phyloP scores from a whole-genome alignment of 2,113 vertebrate species.

The Aegotheles bennettii region DNA sequence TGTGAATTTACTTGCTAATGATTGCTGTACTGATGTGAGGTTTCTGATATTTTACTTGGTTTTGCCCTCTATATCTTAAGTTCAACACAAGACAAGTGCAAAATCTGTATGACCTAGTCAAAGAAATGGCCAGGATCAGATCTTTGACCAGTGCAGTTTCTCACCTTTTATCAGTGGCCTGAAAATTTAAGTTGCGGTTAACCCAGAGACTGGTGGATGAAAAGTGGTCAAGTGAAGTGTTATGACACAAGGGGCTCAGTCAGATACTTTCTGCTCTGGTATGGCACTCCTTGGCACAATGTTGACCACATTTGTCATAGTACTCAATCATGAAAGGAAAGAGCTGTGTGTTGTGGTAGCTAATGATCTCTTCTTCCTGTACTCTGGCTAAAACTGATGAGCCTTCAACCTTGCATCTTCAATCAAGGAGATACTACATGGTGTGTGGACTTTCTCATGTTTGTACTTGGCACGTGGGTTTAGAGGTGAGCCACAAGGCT shows the following conservation, averaged over 20 bases:
- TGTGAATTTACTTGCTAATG: background rate
- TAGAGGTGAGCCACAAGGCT: background rate
- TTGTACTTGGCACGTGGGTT: background rate
- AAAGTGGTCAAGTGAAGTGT: background rate
- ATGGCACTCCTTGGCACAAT: background rate
- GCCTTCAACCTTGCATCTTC: background rate
- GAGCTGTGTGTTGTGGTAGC: background rate
- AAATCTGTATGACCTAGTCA: background rate
- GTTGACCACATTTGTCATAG: background rate
- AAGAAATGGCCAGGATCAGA: background rate
- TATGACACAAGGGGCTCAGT: background rate
- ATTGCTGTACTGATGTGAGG: background rate
- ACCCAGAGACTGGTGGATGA: background rate
- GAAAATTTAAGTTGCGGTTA: background rate
- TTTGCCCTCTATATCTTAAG: background rate
- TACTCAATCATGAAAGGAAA: background rate
- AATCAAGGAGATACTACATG: background rate
- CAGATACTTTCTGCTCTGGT: background rate
- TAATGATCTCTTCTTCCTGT: too few species aligned
- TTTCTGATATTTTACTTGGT: background rate
- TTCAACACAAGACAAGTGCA: background rate
- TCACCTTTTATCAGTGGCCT: background rate
- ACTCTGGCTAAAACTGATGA: background rate
- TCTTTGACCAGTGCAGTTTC: background rate
- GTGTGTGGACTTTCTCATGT: background rate